These are phyloP conservation scores for Lycaon pictus DNA, from an alignment of 2,113 vertebrate genomes.

Conservation along the genomic window DNA sequence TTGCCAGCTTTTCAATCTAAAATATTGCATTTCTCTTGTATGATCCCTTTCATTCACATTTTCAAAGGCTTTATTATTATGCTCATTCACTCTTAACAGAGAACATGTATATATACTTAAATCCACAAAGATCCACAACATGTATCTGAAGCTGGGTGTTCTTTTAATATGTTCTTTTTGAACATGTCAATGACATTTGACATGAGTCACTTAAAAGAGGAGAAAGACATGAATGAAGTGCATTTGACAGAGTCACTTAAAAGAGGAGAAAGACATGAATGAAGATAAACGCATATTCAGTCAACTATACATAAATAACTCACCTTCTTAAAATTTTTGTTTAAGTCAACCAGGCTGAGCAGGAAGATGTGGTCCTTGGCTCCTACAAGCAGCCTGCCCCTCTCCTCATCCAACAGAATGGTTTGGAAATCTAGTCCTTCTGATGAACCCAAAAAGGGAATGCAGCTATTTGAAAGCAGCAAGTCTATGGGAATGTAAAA, in stretches of 20 bases:
- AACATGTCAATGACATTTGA: not conserved
- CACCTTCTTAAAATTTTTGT: conserved; percentile 94
- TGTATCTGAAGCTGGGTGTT: not conserved
- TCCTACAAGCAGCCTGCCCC: conserved; percentile 93
- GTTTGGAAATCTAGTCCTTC: conserved; percentile 95
- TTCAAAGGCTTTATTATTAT: not conserved
- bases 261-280: not conserved
- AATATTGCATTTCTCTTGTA: not conserved
- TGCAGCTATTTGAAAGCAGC: conserved; percentile 93
- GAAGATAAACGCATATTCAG: not conserved
- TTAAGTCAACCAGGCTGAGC: conserved; percentile 93
- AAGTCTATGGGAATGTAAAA: conserved; percentile 90
- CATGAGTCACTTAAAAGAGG: not conserved
- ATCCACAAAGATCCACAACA: conserved; percentile 40
- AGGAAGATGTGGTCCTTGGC: conserved; percentile 96
- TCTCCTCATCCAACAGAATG: conserved; percentile 96
- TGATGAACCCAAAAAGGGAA: conserved; percentile 92
- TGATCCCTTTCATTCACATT: conserved; percentile 35
- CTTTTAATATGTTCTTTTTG: not conserved
- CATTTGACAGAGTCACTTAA: not conserved
- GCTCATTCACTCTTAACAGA: conserved; percentile 1
- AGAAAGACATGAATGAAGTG: not conserved
- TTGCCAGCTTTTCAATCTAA: not conserved
- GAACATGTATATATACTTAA: conserved; percentile 27
- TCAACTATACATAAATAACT: conserved; percentile 78